Evolutionary conservation across 2,113 vertebrate species (phyloP).

Genomic region (Trochalopteron elliotii): DNA sequence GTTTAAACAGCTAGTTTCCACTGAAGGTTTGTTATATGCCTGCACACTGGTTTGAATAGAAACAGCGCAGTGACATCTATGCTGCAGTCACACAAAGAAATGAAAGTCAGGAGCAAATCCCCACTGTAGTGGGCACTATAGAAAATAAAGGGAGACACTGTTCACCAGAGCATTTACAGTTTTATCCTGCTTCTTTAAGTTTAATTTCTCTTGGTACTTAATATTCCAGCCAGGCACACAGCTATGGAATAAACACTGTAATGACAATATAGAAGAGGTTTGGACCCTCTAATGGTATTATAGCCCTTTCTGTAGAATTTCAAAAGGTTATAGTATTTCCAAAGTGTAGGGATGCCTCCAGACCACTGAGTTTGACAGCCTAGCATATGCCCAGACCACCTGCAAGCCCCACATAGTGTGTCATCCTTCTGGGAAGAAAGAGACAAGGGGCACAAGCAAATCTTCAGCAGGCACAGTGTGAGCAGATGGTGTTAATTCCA

Average conservation of each 20-base stretch:
- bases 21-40: background rate
- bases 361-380: background rate
- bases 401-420: background rate
- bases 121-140: background rate
- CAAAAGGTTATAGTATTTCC: background rate
- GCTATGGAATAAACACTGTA: background rate
- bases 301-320: background rate
- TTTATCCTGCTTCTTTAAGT: background rate
- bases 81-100: accelerated
- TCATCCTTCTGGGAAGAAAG: background rate
- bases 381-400: background rate
- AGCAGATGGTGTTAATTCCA: constrained; percentile 43
- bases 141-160: background rate
- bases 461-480: background rate
- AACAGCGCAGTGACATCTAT: background rate
- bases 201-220: background rate
- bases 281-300: background rate
- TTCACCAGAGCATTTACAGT: background rate
- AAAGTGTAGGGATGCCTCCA: background rate
- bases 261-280: constrained; percentile 18
- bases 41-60: background rate
- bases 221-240: background rate
- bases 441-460: background rate
- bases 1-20: background rate
- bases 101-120: background rate